Base-by-base conservation (phyloP, 2,113 vertebrate species). In the Deroptyus accipitrinus region DNA sequence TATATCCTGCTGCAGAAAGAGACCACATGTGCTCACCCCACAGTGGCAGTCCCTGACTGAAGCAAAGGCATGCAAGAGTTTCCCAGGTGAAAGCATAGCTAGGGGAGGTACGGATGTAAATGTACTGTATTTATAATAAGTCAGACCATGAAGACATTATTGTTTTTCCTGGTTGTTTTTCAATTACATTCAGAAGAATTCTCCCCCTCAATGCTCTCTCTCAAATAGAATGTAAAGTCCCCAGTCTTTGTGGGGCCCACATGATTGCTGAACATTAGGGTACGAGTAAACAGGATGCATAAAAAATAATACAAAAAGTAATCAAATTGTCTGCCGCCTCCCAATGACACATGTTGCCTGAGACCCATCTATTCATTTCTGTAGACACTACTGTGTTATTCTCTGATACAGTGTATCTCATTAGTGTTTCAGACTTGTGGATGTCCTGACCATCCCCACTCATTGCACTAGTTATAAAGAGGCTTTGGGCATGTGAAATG, bases 181-280 rank as follows among this genome's bases (percentile, higher is more conserved):
- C 66, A 33, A 35, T 70, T 70, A 70, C 35, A 30, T 83, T 39
- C 44, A 52, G 75, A 76, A 83, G 44, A 83, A 73, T 28, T 24
- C 27, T 41, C 48, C 7, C 7, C 13, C 23, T 2, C 22, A 35
- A 0, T 1, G 1, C 13, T 3, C 30, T 67, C 14, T 49, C 31
- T 28, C 31, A 49, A 37, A 46, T 9, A 74, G 39, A 68, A 70
- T 0, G 0, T 20, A 23, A 88, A 90, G 48, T n/a, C 4, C 33
- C 5, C 33, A 31, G 35, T 18, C 39, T 73, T 20, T 75, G 33
- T 46, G 67, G 48, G 27, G 18, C 30, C 17, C 64, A 22, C 19
- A 11, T 42, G 31, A 39, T 42, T 30, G 37, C 25, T 68, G 25
- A 33, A 20, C 1, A 1, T 35, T 31, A 69, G 46, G 17, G 2